A percentile compares a stretch with the other conserved stretches of the same genome.
Conservation (phyloP, 2,888 invertebrate species). For the Luperina nickerlii region DNA sequence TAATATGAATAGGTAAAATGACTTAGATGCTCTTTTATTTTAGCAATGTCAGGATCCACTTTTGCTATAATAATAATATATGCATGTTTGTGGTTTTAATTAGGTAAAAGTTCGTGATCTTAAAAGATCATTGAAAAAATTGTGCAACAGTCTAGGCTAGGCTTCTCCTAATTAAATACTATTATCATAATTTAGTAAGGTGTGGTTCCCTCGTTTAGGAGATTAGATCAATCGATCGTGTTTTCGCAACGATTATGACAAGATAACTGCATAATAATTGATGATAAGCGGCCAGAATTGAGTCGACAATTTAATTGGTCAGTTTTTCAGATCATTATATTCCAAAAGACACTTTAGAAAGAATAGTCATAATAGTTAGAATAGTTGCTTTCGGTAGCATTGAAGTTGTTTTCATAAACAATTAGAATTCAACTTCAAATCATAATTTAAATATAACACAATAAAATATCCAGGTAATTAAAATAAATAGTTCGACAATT, state of each 20-base stretch:
- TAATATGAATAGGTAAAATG: not conserved
- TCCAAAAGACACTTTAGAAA: not conserved
- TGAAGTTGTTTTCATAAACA: not conserved
- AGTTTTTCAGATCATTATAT: not conserved
- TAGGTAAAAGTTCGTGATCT: not conserved
- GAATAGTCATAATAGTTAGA: not conserved
- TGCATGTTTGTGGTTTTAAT: not conserved
- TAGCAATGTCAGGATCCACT: not conserved
- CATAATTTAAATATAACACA: not conserved
- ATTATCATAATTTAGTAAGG: conserved; percentile 40
- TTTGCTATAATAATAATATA: not conserved
- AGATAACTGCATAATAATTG: conserved; percentile 34
- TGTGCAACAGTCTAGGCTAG: conserved; percentile 5
- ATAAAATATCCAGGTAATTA: not conserved
- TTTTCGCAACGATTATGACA: conserved; percentile 38
- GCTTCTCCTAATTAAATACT: conserved; percentile 9
- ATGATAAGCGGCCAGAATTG: conserved; percentile 14
- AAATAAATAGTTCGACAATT: not conserved
- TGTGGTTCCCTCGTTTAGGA: conserved; percentile 32
- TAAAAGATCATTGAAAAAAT: conserved; percentile 10
- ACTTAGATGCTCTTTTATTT: not conserved
- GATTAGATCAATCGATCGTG: conserved; percentile 26
- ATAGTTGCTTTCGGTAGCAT: not conserved
- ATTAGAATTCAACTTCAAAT: not conserved
- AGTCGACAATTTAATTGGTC: conserved; percentile 1